Percentiles rank a stretch among this genome's conserved stretches.
These are phyloP conservation scores for Marronus borbonicus DNA, from an alignment of 2,888 invertebrate genomes.

Conservation along the genomic window DNA sequence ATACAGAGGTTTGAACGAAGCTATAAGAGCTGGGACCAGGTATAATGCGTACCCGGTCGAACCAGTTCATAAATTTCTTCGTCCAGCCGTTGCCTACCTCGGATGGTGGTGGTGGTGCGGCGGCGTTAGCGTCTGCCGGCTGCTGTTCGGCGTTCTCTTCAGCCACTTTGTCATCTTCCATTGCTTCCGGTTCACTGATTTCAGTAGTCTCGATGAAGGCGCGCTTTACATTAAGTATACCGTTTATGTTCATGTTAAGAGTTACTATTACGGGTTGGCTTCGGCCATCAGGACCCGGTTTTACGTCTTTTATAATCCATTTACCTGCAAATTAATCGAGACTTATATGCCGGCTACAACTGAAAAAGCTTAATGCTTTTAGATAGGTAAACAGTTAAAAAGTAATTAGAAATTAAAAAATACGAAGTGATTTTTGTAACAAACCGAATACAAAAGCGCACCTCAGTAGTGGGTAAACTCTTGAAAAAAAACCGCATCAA, in stretches of 20 bases:
- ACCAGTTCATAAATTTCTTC: slow-evolving; percentile 71
- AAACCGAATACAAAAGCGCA: no score
- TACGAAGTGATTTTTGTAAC: no score
- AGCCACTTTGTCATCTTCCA: slow-evolving; percentile 65
- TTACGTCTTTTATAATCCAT: slow-evolving; percentile 87
- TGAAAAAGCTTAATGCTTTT: no score
- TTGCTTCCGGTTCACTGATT: slow-evolving; percentile 69
- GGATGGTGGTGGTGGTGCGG: slow-evolving; percentile 61
- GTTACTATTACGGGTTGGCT: slow-evolving; percentile 97
- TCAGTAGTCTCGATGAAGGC: slow-evolving; percentile 89
- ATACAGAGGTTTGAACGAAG: slow-evolving; percentile 48
- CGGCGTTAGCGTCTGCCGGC: slow-evolving; percentile 58
- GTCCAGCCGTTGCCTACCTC: slow-evolving; percentile 72
- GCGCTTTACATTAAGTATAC: slow-evolving; percentile 89
- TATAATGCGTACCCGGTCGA: slow-evolving; percentile 71
- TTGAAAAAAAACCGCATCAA: no score
- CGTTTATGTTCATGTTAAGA: slow-evolving; percentile 94
- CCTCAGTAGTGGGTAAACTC: no score
- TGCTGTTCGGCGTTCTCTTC: slow-evolving; percentile 66
- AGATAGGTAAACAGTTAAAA: no score
- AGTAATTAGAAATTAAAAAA: no score
- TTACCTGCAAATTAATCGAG: slow-evolving; percentile 72
- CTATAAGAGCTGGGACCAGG: slow-evolving; percentile 56
- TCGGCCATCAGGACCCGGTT: slow-evolving; percentile 90
- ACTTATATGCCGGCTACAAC: no score